phyloP scores from a whole-genome alignment of 2,797 vertebrate species.

The Philypnodon macrostomus region DNA sequence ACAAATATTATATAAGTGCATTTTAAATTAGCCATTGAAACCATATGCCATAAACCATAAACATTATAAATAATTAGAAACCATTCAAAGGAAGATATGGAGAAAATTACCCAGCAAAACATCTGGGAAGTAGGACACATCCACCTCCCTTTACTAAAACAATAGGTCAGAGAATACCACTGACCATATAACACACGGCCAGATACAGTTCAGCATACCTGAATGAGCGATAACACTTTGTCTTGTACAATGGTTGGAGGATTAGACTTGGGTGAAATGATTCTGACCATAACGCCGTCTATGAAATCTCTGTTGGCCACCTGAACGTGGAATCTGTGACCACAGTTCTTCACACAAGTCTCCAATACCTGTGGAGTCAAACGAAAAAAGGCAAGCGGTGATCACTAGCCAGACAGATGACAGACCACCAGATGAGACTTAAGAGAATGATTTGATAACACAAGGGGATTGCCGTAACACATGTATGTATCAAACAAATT shows the following conservation, averaged over 20 bases:
- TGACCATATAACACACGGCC: not conserved
- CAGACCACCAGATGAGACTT: too few relatives aligned
- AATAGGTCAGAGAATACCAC: slow-evolving; percentile 1
- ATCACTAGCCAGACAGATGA: slow-evolving; percentile 5
- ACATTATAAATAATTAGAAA: slow-evolving; percentile 38
- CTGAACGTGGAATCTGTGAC: slow-evolving; percentile 93
- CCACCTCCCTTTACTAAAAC: not conserved
- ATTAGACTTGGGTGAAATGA: slow-evolving; percentile 92
- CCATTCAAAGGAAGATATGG: slow-evolving; percentile 3
- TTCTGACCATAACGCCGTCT: slow-evolving; percentile 92
- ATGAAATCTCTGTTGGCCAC: slow-evolving; percentile 96
- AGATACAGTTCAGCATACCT: slow-evolving; percentile 72
- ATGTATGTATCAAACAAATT: slow-evolving; percentile 10
- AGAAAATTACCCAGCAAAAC: slow-evolving; percentile 20
- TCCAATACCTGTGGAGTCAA: slow-evolving; percentile 88
- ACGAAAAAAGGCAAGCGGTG: not conserved
- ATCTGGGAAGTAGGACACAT: slow-evolving; percentile 12
- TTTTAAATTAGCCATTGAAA: not conserved
- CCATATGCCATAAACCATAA: too few relatives aligned
- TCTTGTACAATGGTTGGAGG: slow-evolving; percentile 96
- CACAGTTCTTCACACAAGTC: slow-evolving; percentile 98
- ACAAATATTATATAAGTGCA: slow-evolving; percentile 7
- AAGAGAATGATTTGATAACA: too few relatives aligned
- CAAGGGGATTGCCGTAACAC: slow-evolving; percentile 18
- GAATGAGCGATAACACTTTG: slow-evolving; percentile 94